These are phyloP conservation scores for Chaetodon trifascialis DNA, from an alignment of 2,113 vertebrate genomes.

Conservation along the genomic window DNA sequence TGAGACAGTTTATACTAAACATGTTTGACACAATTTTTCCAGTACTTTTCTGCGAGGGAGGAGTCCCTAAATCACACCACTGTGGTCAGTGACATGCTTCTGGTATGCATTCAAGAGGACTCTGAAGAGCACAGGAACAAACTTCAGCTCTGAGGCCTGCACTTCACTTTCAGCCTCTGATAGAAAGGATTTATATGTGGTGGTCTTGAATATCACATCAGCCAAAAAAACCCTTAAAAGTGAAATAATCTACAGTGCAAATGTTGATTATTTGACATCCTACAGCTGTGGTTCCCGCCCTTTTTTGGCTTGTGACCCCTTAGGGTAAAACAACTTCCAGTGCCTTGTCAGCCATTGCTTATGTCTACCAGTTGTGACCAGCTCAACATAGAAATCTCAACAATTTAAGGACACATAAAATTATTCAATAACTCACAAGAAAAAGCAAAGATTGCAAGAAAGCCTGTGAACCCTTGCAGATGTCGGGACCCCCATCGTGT, in stretches of 20 bases:
- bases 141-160: constrained; percentile 1
- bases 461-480: neutral
- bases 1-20: constrained; percentile 26
- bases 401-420: too few relatives aligned
- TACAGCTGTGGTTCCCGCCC: neutral
- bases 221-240: neutral
- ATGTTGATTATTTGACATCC: too few relatives aligned
- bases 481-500: neutral
- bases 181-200: neutral
- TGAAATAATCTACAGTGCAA: too few relatives aligned
- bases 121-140: constrained; percentile 2
- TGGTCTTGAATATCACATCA: neutral
- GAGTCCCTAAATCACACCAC: constrained; percentile 57
- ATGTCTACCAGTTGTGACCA: neutral
- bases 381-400: too few relatives aligned
- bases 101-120: neutral
- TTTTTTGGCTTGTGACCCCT: neutral
- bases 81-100: constrained; percentile 63
- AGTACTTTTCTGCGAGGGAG: constrained; percentile 54
- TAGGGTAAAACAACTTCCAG: neutral
- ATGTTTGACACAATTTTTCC: constrained; percentile 54
- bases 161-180: neutral
- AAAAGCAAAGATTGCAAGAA: too few relatives aligned
- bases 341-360: too few relatives aligned
- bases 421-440: too few relatives aligned